These are phyloP conservation scores for Paracanthobrama guichenoti DNA, from an alignment of 2,113 vertebrate species.

Conservation along the genomic window DNA sequence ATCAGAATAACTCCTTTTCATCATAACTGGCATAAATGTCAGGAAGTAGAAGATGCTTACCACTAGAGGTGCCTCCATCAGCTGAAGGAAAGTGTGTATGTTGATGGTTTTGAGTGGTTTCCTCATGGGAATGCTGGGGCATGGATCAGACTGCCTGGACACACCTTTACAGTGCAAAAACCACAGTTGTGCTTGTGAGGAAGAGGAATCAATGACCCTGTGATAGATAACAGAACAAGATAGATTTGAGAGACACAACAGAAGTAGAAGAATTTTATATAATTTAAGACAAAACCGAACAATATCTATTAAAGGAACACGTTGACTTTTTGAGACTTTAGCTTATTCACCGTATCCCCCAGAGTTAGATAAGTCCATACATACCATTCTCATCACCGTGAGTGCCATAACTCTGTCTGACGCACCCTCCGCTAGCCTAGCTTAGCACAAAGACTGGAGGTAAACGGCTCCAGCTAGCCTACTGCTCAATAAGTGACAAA, in stretches of 20 bases:
- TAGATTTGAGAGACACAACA: background rate
- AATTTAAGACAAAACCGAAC: background rate
- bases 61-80: constrained; percentile 88
- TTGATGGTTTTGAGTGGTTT: constrained; percentile 80
- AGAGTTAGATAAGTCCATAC: no score
- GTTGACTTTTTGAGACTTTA: no score
- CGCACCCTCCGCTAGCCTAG: no score
- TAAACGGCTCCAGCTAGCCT: no score
- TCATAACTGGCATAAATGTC: background rate
- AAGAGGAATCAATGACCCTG: constrained; percentile 70
- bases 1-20: background rate
- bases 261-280: background rate
- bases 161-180: constrained; percentile 84
- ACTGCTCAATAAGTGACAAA: no score
- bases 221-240: background rate
- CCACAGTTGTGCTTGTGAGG: constrained; percentile 74
- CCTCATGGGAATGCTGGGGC: constrained; percentile 80
- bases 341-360: no score
- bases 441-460: no score
- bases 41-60: constrained; percentile 55
- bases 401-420: no score
- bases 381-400: no score
- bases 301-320: no score
- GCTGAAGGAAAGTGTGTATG: constrained; percentile 89
- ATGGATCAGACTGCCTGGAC: constrained; percentile 69